Evolutionary conservation across 2,888 invertebrate species (phyloP), one percentile per base, ranked within the genome.

Genomic region (Sminthurinus aureus): DNA sequence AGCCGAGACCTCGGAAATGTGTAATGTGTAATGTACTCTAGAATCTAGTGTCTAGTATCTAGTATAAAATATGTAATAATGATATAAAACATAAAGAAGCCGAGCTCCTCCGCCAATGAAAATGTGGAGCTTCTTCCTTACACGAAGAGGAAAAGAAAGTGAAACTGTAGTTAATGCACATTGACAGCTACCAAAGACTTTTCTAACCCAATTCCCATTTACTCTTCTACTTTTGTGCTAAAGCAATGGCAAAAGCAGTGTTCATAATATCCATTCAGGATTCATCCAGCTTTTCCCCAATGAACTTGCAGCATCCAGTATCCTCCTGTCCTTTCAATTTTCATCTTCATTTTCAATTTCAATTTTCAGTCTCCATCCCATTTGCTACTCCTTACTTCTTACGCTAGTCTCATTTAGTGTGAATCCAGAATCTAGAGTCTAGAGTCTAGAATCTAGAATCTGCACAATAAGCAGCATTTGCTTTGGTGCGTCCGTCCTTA

Each of bases 91-190:
- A 38, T 6, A 38, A 38, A 38, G 38, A 38, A 38, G 38, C 38
- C 38, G 6, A 38, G 38, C 38, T 38, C 6, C 38, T 38, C 38
- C 38, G n/a, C n/a, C n/a, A n/a, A n/a, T n/a, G n/a, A n/a, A n/a
- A n/a, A n/a, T n/a, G n/a, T n/a, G n/a, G n/a, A n/a, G n/a, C n/a
- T n/a, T n/a, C n/a, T n/a, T n/a, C n/a, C n/a, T n/a, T n/a, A 38
- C 6, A 4, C 38, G 6, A 38, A 50, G 50, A 24, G 26, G 38
- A 26, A 75, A 75, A 24, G n/a, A 50, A 38, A 13, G 75, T 1
- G 4, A 50, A 38, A 26, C 81, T 64, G 73, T 74, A 81, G 74
- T 74, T 81, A 81, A 81, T 81, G 81, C 64, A 81, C 73, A 81
- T 81, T 75, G 81, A 74, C 74, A 81, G 66, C 51, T 4, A n/a